Evolutionary conservation across 1,140 invertebrate genomes (phyloP).

Genomic region (Agrilus planipennis): DNA sequence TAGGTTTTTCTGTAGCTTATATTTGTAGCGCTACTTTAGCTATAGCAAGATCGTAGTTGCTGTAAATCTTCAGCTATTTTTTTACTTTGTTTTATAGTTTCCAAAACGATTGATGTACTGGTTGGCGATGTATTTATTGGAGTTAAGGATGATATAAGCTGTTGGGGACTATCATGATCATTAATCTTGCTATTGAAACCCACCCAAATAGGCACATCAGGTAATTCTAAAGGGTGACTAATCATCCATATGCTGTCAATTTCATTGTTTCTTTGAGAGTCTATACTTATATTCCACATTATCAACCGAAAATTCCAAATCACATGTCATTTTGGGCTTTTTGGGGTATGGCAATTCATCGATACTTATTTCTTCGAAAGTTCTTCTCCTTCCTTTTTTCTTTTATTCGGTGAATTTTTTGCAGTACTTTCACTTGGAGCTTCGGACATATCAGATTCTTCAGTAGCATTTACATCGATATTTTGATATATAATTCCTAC

Average conservation of each 20-base stretch:
- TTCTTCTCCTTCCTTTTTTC: constrained; percentile 2
- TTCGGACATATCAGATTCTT: not conserved
- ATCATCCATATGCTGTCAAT: constrained; percentile 1
- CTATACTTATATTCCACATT: not conserved
- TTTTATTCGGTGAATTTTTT: not conserved
- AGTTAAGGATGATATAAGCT: not conserved
- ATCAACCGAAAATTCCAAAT: not conserved
- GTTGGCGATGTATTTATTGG: constrained; percentile 1
- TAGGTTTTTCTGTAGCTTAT: not conserved
- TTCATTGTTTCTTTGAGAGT: not conserved
- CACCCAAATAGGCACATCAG: constrained; percentile 12
- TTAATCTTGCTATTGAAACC: not conserved
- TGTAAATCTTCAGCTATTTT: not conserved
- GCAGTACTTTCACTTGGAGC: not conserved
- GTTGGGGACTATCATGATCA: not conserved
- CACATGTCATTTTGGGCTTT: not conserved
- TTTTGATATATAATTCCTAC: constrained; percentile 30
- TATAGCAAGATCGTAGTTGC: constrained; percentile 6
- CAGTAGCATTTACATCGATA: not conserved
- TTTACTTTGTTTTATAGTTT: constrained; percentile 3
- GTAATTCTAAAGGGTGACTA: not conserved
- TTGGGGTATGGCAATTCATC: not conserved
- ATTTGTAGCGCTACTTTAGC: constrained; percentile 6
- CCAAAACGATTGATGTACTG: not conserved
- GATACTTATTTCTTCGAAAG: not conserved